phyloP scores from a whole-genome alignment of 2,113 vertebrate genomes.

The Tachysurus vachellii region DNA sequence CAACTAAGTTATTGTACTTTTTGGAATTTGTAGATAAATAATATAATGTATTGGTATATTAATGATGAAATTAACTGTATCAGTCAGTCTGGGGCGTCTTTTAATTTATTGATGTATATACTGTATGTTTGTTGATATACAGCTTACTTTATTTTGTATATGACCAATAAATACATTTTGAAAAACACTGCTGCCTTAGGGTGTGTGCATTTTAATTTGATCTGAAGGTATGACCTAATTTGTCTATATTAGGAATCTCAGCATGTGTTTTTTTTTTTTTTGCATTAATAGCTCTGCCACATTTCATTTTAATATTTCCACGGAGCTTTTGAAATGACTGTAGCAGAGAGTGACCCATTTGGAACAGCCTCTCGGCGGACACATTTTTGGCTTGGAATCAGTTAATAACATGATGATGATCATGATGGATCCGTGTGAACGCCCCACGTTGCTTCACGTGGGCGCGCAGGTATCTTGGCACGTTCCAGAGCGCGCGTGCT shows the following conservation, averaged over 20 bases:
- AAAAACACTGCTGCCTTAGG: conserved; percentile 64
- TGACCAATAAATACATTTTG: conserved; percentile 97
- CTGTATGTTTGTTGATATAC: conserved; percentile 94
- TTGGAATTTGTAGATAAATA: conserved; percentile 78
- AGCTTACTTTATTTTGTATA: conserved; percentile 99
- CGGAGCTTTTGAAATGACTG: conserved; percentile 31
- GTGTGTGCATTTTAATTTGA: neutral
- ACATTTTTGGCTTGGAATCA: conserved; percentile 59
- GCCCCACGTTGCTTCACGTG: conserved; percentile 33
- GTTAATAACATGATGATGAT: conserved; percentile 56
- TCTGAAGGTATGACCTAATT: conserved; percentile 44
- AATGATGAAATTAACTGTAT: conserved; percentile 75
- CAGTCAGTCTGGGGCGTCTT: conserved; percentile 75
- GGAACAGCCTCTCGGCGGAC: conserved; percentile 49
- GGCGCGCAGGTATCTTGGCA: conserved; percentile 17
- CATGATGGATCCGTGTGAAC: conserved; percentile 42
- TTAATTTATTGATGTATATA: conserved; percentile 98
- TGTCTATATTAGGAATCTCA: conserved; percentile 15
- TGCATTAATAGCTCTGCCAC: conserved; percentile 25
- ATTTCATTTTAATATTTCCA: conserved; percentile 30
- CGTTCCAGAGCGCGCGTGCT: neutral
- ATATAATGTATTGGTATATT: conserved; percentile 75
- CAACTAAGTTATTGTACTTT: conserved; percentile 90
- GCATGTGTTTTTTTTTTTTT: conserved; percentile 19
- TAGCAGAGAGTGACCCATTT: conserved; percentile 53